Conservation (phyloP, 2,888 invertebrate species). For the Lobophora halterata region DNA sequence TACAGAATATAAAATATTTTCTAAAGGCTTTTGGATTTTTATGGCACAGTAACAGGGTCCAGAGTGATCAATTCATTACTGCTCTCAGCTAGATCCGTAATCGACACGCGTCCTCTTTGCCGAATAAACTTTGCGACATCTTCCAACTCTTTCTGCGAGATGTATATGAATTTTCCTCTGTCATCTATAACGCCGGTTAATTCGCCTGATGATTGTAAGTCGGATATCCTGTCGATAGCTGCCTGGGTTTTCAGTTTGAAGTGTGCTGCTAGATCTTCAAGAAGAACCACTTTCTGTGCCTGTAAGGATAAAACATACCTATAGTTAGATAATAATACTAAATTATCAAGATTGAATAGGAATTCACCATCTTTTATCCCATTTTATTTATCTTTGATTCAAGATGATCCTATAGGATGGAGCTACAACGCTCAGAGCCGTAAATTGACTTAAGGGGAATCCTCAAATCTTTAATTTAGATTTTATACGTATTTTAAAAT, state of each 20-base stretch:
- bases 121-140: conserved; percentile 97
- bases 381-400: too few species aligned
- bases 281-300: conserved; percentile 93
- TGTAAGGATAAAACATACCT: conserved; percentile 56
- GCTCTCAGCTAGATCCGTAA: conserved; percentile 95
- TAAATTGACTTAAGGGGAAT: too few species aligned
- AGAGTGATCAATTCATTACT: conserved; percentile 96
- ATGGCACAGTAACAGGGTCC: conserved; percentile 74
- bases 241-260: conserved; percentile 96
- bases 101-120: conserved; percentile 96
- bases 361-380: too few species aligned
- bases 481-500: too few species aligned
- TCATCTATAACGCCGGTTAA: conserved; percentile 99
- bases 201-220: conserved; percentile 89
- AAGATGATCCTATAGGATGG: too few species aligned
- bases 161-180: conserved; percentile 98
- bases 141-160: conserved; percentile 93
- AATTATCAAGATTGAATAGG: too few species aligned
- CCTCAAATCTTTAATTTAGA: too few species aligned
- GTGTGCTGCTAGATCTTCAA: conserved; percentile 95
- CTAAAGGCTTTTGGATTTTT: conserved; percentile 22
- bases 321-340: too few species aligned
- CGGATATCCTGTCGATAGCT: conserved; percentile 92
- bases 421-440: too few species aligned
- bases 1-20: conserved; percentile 29